phyloP scores from a whole-genome alignment of 2,797 vertebrate species.

The Luscinia megarhynchos region DNA sequence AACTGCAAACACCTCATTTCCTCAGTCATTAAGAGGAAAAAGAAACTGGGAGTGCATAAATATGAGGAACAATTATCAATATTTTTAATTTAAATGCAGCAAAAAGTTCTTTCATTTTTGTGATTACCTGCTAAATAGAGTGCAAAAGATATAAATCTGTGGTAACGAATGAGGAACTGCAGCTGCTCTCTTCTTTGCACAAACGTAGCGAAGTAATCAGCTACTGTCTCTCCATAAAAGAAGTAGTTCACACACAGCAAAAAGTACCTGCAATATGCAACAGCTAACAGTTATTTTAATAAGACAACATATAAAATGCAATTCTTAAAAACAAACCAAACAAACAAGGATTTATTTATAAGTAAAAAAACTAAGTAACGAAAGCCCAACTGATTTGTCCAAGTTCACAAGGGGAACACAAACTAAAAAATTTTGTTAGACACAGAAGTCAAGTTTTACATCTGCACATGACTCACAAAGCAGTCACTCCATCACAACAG shows the following conservation, averaged over 20 bases:
- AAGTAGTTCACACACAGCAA: slow-evolving; percentile 98
- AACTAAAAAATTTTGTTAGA: neutral
- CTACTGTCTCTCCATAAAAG: slow-evolving; percentile 97
- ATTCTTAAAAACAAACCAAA: neutral
- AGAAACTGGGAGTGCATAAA: neutral
- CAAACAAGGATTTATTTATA: neutral
- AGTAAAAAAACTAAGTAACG: neutral
- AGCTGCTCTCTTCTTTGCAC: slow-evolving; percentile 95
- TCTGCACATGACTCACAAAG: neutral
- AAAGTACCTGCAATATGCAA: slow-evolving; percentile 87
- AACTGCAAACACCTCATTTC: neutral
- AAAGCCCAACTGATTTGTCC: neutral
- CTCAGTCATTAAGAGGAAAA: neutral
- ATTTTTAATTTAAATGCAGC: neutral
- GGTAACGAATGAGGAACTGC: slow-evolving; percentile 95
- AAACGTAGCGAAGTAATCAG: slow-evolving; percentile 93
- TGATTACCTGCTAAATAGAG: slow-evolving; percentile 91
- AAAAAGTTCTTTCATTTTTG: neutral
- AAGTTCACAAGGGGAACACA: neutral
- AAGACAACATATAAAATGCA: neutral
- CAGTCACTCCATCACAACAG: neutral
- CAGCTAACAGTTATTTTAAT: neutral
- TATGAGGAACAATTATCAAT: neutral
- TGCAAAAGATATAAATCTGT: slow-evolving; percentile 97
- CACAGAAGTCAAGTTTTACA: neutral